Evolutionary conservation across 2,113 vertebrate genomes (phyloP).

Genomic region (Gobiocypris rarus): DNA sequence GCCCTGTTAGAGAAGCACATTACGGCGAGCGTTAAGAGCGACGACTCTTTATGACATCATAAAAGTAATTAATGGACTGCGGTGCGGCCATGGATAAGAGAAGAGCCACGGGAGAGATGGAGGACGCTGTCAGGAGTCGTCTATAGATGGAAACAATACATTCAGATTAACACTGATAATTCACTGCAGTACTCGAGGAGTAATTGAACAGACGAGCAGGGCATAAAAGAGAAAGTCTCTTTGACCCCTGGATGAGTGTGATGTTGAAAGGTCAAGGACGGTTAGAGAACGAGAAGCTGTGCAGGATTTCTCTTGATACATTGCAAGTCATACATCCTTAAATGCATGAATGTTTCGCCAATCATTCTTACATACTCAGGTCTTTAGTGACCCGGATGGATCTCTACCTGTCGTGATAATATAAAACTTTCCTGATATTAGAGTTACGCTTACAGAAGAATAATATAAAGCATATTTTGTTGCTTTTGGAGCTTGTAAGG

Average conservation of each 20-base stretch:
- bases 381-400: too few relatives aligned
- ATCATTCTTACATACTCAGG: too few relatives aligned
- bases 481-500: too few relatives aligned
- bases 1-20: slow-evolving; percentile 64
- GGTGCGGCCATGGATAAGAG: slow-evolving; percentile 5
- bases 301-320: background rate
- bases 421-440: too few relatives aligned
- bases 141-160: slow-evolving; percentile 19
- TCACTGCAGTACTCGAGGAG: slow-evolving; percentile 33
- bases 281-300: background rate
- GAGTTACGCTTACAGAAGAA: too few relatives aligned
- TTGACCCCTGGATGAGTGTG: background rate
- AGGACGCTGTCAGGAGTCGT: background rate
- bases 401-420: too few relatives aligned
- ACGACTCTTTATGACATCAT: slow-evolving; percentile 44
- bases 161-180: slow-evolving; percentile 39
- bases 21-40: slow-evolving; percentile 52
- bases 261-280: slow-evolving; percentile 7
- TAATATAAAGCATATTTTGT: too few relatives aligned
- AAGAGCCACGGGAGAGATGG: slow-evolving; percentile 22
- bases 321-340: too few relatives aligned
- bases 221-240: background rate
- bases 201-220: background rate
- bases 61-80: slow-evolving; percentile 52
- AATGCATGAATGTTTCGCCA: too few relatives aligned